Conservation (phyloP, 2,888 invertebrate genomes). For the Cordylochernes scorpioides region DNA sequence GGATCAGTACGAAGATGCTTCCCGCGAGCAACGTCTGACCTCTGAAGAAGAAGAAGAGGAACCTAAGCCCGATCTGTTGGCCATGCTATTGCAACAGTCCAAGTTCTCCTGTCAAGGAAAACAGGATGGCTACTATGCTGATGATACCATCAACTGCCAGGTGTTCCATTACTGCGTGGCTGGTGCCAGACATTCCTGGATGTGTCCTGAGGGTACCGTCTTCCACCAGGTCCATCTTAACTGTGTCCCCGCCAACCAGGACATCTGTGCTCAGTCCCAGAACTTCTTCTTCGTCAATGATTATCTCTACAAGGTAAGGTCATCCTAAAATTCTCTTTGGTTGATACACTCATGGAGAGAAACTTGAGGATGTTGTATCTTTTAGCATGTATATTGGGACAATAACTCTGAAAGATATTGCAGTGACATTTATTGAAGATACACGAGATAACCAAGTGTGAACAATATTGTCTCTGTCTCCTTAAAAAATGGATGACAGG, state of each 20-base stretch:
- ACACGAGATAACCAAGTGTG: no score
- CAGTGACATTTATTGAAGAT: no score
- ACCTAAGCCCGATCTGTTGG: constrained; percentile 55
- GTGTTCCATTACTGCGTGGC: constrained; percentile 30
- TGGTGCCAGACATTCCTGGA: constrained; percentile 53
- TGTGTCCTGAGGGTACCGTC: constrained; percentile 66
- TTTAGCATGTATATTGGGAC: no score
- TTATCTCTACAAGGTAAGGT: constrained; percentile 54
- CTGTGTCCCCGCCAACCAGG: constrained; percentile 68
- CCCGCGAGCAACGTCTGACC: no score
- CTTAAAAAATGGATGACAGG: no score
- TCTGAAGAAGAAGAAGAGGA: constrained; percentile 39
- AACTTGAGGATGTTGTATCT: no score
- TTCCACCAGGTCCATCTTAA: constrained; percentile 73
- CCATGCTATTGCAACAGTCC: constrained; percentile 46
- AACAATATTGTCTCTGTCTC: no score
- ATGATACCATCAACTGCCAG: constrained; percentile 9
- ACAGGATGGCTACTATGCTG: constrained; percentile 11
- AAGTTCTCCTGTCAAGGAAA: constrained; percentile 18
- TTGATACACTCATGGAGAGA: no score
- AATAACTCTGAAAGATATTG: no score
- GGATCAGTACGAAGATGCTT: no score
- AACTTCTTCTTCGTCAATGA: constrained; percentile 78
- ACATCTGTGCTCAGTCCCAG: constrained; percentile 61
- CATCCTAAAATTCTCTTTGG: no score